phyloP scores from a whole-genome alignment of 2,797 vertebrate species.

The Paguma larvata region DNA sequence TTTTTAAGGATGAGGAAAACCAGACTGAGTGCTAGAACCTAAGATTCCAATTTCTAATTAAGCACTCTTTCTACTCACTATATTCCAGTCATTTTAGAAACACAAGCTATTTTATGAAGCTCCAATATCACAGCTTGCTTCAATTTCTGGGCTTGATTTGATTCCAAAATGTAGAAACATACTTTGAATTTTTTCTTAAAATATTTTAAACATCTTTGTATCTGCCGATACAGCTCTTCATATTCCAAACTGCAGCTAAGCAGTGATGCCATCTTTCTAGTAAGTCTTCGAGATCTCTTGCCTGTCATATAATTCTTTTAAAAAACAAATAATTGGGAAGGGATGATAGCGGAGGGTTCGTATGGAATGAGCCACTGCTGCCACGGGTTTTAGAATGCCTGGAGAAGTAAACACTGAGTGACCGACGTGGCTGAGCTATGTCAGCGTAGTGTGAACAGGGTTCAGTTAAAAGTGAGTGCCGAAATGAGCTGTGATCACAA shows the following conservation, averaged over 20 bases:
- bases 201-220: conserved; percentile 35
- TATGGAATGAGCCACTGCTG: not conserved
- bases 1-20: conserved; percentile 40
- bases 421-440: not conserved
- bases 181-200: not conserved
- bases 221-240: not conserved
- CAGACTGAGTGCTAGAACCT: not conserved
- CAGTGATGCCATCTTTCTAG: not conserved
- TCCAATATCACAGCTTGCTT: not conserved
- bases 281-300: not conserved
- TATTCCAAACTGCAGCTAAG: not conserved
- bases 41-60: not conserved
- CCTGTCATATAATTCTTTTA: not conserved
- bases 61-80: not conserved
- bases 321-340: conserved; percentile 40
- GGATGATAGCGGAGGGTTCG: not conserved
- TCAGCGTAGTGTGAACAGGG: conserved; percentile 4
- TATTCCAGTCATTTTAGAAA: conserved; percentile 24
- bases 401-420: not conserved
- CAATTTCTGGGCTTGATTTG: conserved; percentile 10
- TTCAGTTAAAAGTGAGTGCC: conserved; percentile 36
- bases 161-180: not conserved
- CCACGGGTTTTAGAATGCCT: not conserved
- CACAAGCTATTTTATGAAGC: conserved; percentile 19
- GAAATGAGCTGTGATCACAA: not conserved